Base-by-base conservation (phyloP, 1,140 invertebrate species). In the Mactra quadrangularis region DNA sequence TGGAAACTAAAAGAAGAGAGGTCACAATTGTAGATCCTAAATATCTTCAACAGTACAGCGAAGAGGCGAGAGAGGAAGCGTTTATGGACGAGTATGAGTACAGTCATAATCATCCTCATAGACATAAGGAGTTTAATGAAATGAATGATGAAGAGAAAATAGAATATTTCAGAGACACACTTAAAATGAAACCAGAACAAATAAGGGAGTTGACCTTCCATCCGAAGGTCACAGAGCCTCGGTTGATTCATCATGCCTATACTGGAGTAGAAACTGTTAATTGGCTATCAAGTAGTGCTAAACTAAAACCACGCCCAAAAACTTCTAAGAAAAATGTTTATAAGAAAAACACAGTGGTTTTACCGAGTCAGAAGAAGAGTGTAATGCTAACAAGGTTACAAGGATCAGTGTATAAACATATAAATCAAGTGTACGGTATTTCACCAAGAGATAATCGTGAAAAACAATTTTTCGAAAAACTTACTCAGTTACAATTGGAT, bases 401-500 rank as follows among this genome's bases (percentile, higher is more conserved):
- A 74, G 84, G 85, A 3, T n/a, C 57, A 13, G 78, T 66, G 50
- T 89, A 86, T 66, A 31, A 82, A 6, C 78, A 88, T 45, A 85
- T 89, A 6, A 81, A 85, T 22, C 66, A 72, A 25, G 86, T 87
- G 4, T 90, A 90, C 68, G 86, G 79, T 4, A 71, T 71, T 15
- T 68, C 78, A 0, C 74, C 47, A 22, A 81, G 83, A 41, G 72
- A 83, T 17, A 62, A 78, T 53, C 75, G 87, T 31, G 88, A 88
- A 72, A 59, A 84, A 57, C 52, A 70, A 27, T 87, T 90, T 71
- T 79, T 88, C 41, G 68, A 87, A 22, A 86, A 87, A 82, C 62
- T 90, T 31, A 45, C 84, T 15, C 35, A 86, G 25, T 81, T 84
- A 6, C 88, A 90, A 62, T 33, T 85, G 50, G 70, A 86, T 11